Conservation (phyloP, 2,797 vertebrate genomes). For the Cirrhinus molitorella region DNA sequence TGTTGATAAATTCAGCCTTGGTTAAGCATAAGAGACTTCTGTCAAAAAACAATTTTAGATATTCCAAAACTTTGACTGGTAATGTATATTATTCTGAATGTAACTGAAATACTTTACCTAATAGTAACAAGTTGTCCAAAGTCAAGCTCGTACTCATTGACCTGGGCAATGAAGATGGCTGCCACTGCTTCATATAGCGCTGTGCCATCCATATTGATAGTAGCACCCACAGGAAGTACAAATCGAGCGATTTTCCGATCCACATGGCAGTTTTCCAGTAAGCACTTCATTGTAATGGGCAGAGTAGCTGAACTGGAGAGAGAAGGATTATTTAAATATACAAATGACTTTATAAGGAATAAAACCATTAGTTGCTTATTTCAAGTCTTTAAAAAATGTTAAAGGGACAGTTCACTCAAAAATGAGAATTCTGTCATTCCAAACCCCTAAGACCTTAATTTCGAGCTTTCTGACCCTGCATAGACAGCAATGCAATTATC, state of each 20-base stretch:
- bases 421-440: too few species aligned
- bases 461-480: too few species aligned
- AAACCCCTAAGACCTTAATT: too few species aligned
- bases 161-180: constrained; percentile 90
- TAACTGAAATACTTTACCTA: constrained; percentile 75
- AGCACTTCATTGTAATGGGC: constrained; percentile 92
- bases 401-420: too few species aligned
- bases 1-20: too few species aligned
- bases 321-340: background rate
- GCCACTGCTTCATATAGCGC: constrained; percentile 89
- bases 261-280: constrained; percentile 88
- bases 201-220: constrained; percentile 91
- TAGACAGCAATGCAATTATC: too few species aligned
- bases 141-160: constrained; percentile 90
- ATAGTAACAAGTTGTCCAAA: constrained; percentile 89
- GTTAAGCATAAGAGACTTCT: too few species aligned
- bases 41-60: too few species aligned
- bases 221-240: constrained; percentile 88
- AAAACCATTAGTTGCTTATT: background rate
- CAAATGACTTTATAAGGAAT: background rate
- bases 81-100: background rate
- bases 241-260: constrained; percentile 88
- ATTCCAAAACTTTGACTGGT: too few species aligned
- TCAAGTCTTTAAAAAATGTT: background rate
- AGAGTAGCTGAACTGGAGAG: constrained; percentile 84